Conservation (phyloP, 2,113 vertebrate species). For the Vombatus ursinus region DNA sequence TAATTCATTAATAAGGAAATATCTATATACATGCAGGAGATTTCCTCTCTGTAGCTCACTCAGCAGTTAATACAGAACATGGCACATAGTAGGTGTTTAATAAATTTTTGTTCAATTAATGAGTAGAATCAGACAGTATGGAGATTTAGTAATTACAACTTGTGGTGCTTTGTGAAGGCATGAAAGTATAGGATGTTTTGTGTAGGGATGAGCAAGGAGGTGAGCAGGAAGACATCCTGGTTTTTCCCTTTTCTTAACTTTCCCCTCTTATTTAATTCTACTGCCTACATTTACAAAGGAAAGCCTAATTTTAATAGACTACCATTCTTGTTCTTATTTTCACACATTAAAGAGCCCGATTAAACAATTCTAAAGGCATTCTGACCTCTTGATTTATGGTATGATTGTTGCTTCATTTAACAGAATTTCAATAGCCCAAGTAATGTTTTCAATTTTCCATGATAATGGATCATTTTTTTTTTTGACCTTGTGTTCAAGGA, state of each 20-base stretch:
- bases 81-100: neutral
- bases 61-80: neutral
- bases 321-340: neutral
- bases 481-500: neutral
- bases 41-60: neutral
- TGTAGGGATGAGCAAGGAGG: neutral
- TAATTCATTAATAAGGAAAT: neutral
- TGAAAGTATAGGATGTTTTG: neutral
- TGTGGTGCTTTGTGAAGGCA: neutral
- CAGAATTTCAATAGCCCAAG: conserved; percentile 7
- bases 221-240: neutral
- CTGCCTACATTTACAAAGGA: neutral
- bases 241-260: neutral
- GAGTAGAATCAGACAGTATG: neutral
- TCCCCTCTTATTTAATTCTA: neutral
- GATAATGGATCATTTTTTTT: conserved; percentile 45
- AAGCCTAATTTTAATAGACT: conserved; percentile 36
- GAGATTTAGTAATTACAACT: neutral
- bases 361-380: conserved; percentile 24
- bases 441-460: neutral
- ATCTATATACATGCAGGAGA: neutral
- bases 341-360: neutral
- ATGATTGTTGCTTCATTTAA: conserved; percentile 13
- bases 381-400: conserved; percentile 2
- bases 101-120: neutral